Evolutionary conservation across 92 coral and sea anemone genomes (phyloP), one percentile per base, ranked within the genome.

Genomic region (Parazoanthus darwini): DNA sequence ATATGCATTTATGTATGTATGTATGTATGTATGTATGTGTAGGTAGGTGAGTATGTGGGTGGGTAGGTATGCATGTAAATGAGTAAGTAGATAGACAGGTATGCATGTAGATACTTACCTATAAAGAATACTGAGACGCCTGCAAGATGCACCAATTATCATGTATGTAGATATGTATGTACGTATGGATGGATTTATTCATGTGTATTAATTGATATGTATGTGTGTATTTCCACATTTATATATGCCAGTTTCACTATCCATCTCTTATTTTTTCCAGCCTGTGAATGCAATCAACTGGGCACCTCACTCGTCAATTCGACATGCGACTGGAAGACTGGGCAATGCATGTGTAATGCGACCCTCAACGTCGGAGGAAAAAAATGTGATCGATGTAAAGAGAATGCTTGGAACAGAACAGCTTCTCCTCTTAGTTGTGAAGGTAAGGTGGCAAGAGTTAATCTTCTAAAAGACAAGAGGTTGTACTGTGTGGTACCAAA

Each of bases 341-440:
- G 98, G 22, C 98, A 96, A 91, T 96, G 98, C 37, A 50, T 88
- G 63, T 96, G 98, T 90, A 96, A 96, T 86, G 91, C 94, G 58
- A 90, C 98, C 26, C 89, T 91, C 38, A 85, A 90, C 73, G 91
- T 94, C 56, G 95, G 96, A 25, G 98, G 98, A 68, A 87, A 93
- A 85, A 89, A 86, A 78, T 96, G 98, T 86, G 92, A 94, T 85
- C 93, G 88, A 78, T 96, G 98, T 89, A 90, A 88, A 80, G 98
- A 96, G 88, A 96, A 94, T 86, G 92, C 96, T 15, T 94, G 94
- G 93, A 96, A 93, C 77, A 92, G 86, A 63, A 91, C 98, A n/a
- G 93, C 71, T 25, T 90, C 93, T 13, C 82, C 91, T 85, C 88
- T 93, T 79, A 91, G 80, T 87, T 96, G 98, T 59, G 81, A 91